Evolutionary conservation across 2,888 invertebrate genomes (phyloP).

Genomic region (Sphinx pinastri): DNA sequence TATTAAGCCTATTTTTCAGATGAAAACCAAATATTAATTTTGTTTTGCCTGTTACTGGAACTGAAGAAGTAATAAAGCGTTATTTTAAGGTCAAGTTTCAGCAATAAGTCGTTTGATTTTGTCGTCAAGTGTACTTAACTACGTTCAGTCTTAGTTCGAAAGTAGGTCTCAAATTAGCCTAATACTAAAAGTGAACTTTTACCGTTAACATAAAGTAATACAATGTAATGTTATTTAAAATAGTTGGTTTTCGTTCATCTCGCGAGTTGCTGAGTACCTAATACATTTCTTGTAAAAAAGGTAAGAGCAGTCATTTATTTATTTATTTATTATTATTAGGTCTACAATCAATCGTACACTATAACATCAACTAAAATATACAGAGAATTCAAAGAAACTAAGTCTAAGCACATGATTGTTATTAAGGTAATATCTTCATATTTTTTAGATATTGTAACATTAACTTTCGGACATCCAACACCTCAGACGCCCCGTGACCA

Average conservation of each 20-base stretch:
- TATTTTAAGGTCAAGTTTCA: neutral
- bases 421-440: too few relatives aligned
- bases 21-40: too few relatives aligned
- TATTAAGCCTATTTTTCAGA: too few relatives aligned
- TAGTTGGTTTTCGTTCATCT: neutral
- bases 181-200: slow-evolving; percentile 1
- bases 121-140: slow-evolving; percentile 1
- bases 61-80: neutral
- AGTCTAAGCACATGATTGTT: too few relatives aligned
- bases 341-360: too few relatives aligned
- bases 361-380: too few relatives aligned
- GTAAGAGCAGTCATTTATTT: too few relatives aligned
- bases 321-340: too few relatives aligned
- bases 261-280: neutral
- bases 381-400: too few relatives aligned
- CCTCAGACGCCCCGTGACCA: too few relatives aligned
- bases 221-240: slow-evolving; percentile 8
- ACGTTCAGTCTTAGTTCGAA: neutral
- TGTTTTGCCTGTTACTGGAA: neutral
- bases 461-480: too few relatives aligned
- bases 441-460: too few relatives aligned
- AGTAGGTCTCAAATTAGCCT: slow-evolving; percentile 23
- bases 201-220: neutral
- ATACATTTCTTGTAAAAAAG: neutral
- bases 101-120: neutral